Evolutionary conservation across 2,888 invertebrate species (phyloP).

Genomic region (Drosophila heteroneura): DNA sequence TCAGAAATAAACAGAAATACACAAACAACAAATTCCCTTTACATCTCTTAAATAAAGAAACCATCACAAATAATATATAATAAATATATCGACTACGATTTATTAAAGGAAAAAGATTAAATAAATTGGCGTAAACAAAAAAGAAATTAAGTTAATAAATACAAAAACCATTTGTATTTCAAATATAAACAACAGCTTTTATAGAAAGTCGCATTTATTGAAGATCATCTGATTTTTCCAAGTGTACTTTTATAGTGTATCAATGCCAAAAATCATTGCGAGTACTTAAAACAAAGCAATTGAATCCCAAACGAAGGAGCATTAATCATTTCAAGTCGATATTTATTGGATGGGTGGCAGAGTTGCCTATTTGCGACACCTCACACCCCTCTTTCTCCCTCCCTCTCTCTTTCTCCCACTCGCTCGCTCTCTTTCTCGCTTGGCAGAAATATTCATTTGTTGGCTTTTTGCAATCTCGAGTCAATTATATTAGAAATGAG

Average conservation of each 20-base stretch:
- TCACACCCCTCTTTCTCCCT: constrained; percentile 1
- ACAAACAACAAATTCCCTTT: neutral
- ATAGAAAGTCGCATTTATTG: neutral
- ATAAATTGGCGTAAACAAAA: neutral
- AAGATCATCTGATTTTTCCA: neutral
- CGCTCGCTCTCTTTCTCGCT: constrained; percentile 1
- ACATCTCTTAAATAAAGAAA: neutral
- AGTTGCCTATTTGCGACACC: constrained; percentile 37
- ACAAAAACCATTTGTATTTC: neutral
- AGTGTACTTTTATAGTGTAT: constrained; percentile 5
- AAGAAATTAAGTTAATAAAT: neutral
- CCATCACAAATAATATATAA: neutral
- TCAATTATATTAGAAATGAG: constrained; percentile 69
- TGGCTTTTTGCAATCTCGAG: constrained; percentile 45
- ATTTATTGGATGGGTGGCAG: constrained; percentile 25
- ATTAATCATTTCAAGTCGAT: constrained; percentile 63
- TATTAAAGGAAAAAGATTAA: neutral
- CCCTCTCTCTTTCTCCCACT: neutral
- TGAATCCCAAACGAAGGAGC: constrained; percentile 29
- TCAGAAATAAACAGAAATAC: neutral
- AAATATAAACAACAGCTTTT: neutral
- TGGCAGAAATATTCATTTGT: constrained; percentile 34
- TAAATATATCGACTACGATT: too few species aligned
- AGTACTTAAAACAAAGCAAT: constrained; percentile 58
- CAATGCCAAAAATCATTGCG: constrained; percentile 45